Evolutionary conservation across 2,888 invertebrate genomes (phyloP).

Genomic region (Ennomos quercinarius): DNA sequence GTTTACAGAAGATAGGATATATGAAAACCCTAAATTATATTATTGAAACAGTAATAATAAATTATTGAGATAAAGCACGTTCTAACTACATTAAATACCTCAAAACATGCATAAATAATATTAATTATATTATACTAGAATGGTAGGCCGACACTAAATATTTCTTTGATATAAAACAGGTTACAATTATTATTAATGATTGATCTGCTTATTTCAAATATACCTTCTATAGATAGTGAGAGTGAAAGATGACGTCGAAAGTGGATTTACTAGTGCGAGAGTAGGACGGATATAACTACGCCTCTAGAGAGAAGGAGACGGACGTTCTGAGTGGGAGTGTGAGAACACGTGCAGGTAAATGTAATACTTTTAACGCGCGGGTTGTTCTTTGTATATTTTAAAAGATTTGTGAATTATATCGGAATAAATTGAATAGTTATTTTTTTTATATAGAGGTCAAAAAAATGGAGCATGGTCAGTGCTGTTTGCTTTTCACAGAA

Average conservation of each 20-base stretch:
- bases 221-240: slow-evolving; percentile 77
- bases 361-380: slow-evolving; percentile 36
- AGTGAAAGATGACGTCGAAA: slow-evolving; percentile 81
- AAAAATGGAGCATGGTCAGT: slow-evolving; percentile 10
- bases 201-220: slow-evolving; percentile 52
- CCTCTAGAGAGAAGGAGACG: slow-evolving; percentile 51
- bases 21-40: no score
- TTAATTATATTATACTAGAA: no score
- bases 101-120: no score
- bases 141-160: no score
- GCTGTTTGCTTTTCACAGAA: not conserved
- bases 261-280: slow-evolving; percentile 57
- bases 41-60: no score
- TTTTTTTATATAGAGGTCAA: slow-evolving; percentile 1
- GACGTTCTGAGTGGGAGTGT: slow-evolving; percentile 61
- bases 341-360: slow-evolving; percentile 79
- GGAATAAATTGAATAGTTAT: slow-evolving; percentile 12
- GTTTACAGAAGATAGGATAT: no score
- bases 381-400: slow-evolving; percentile 20
- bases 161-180: no score
- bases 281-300: slow-evolving; percentile 40
- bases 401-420: slow-evolving; percentile 25
- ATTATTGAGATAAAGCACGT: no score
- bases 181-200: not conserved
- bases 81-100: no score